Base-by-base conservation (phyloP, 2,888 invertebrate species). In the Tryphoninae sp. region DNA sequence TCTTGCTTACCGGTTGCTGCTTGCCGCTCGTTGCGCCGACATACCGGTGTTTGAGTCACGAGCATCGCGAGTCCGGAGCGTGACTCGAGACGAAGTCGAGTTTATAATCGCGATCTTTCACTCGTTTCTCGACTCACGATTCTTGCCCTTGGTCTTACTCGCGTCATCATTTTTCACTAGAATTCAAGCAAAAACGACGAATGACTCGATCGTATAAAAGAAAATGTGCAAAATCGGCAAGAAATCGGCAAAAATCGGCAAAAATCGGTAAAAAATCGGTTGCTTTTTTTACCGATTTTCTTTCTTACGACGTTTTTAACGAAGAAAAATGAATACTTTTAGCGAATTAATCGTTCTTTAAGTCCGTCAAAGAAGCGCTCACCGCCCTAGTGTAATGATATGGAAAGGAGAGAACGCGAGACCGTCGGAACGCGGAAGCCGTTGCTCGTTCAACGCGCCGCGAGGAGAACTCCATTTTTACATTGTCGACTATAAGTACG, bases 341-440 rank as follows among this genome's bases (percentile, higher is more conserved):
- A 11, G n/a, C 11, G 13, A n/a, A 58, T 67, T 59, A 58, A 68
- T 62, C 13, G 1, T 49, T 49, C 13, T 40, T 19, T 19, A 16
- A 19, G 51, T 16, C 13, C 49, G 13, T 9, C 33, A 61, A 53
- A 9, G 16, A 26, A 49, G 9, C 9, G 11, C 45, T 13, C 45
- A 51, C 33, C 64, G 23, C 13, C 23, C 22, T 71, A 61, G 53
- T 19, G 59, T 62, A 59, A 71, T 71, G 42, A 72, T n/a, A 13
- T 59, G 26, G 22, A 23, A 23, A 26, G 22, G 26, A 40, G 72
- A 83, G 45, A 81, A 76, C 76, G 71, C 64, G n/a, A 75, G 77
- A 76, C 64, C 73, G 69, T 77, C 58, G 69, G 74, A 84, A 85
- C 80, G 84, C 85, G 87, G 88, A 86, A 87, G 84, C 80, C 49